Evolutionary conservation across 2,797 vertebrate species (phyloP), one percentile per base, ranked within the genome.

Genomic region (Sebastes hubbsi): DNA sequence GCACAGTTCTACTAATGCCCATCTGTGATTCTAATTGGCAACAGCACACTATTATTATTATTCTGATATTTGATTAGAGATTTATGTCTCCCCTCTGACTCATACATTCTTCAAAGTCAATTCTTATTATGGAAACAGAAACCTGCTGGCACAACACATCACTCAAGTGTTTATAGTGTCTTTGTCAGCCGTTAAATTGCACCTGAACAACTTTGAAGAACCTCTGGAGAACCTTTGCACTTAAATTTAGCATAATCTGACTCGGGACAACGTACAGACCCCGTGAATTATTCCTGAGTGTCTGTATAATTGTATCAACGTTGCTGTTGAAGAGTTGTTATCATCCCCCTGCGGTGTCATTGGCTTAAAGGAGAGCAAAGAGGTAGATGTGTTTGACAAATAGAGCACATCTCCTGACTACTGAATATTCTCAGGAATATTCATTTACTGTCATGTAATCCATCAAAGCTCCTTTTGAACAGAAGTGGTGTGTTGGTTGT

Each of bases 231-330:
- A 81, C 69, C 34, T 80, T 80, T 78, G 2, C 20, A 59, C 42
- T 82, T 72, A 63, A n/a, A n/a, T 77, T 91, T 85, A 66, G 46
- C 85, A 87, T 87, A 82, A 83, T 88, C 36, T 65, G 71, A 67
- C 55, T 82, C 63, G 54, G 34, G 70, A 80, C 60, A 65, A 77
- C 73, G 56, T 55, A 71, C 46, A 18, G 69, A 52, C 55, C 14
- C n/a, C 0, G 8, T 72, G 59, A 87, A 82, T 87, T 77, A 80
- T 88, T 80, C 69, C 38, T 25, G 52, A 61, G 67, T 62, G 72
- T 59, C 27, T 49, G 32, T 80, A 79, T 89, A 82, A 87, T 90
- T 80, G 61, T 71, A 81, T 87, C 72, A 88, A 78, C 78, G 76
- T 88, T 81, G 62, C 54, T 49, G 2, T 75, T 82, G 67, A 29